A percentile compares a stretch with the other conserved stretches of the same genome.
These are phyloP conservation scores for Calliopsis andreniformis DNA, from an alignment of 1,140 invertebrate genomes.

Conservation along the genomic window DNA sequence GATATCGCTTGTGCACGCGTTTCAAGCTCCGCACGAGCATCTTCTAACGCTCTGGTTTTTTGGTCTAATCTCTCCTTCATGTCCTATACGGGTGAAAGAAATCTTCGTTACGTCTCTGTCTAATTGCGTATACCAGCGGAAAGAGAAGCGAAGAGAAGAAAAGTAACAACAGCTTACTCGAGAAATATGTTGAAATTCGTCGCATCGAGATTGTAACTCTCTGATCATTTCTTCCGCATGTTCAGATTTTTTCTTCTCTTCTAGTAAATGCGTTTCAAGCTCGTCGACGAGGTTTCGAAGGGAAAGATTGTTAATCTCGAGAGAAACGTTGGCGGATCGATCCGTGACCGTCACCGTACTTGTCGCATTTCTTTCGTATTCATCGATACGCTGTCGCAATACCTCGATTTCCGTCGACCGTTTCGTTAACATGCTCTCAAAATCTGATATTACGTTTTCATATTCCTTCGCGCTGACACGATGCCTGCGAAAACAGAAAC, in stretches of 20 bases:
- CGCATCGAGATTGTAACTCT: slow-evolving; percentile 35
- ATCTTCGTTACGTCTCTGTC: not conserved
- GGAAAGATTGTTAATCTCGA: not conserved
- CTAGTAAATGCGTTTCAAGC: slow-evolving; percentile 40
- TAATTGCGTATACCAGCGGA: no score
- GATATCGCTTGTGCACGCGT: slow-evolving; percentile 64
- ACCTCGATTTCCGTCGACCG: slow-evolving; percentile 40
- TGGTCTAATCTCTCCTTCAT: slow-evolving; percentile 52
- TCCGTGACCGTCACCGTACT: no score
- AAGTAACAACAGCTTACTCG: slow-evolving; percentile 30
- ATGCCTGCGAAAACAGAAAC: slow-evolving; percentile 48
- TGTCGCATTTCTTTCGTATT: not conserved
- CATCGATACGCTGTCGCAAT: slow-evolving; percentile 26
- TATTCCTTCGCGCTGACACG: slow-evolving; percentile 46
- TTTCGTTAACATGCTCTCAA: slow-evolving; percentile 31
- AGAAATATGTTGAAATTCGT: slow-evolving; percentile 46
- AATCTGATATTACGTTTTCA: slow-evolving; percentile 38
- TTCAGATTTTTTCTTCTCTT: slow-evolving; percentile 31
- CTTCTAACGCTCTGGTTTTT: slow-evolving; percentile 63
- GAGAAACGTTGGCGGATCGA: not conserved
- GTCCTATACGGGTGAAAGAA: slow-evolving; percentile 48
- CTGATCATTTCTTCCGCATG: slow-evolving; percentile 36
- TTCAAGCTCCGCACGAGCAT: slow-evolving; percentile 63
- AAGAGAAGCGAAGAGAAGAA: no score
- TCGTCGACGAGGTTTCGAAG: slow-evolving; percentile 45